phyloP scores from a whole-genome alignment of 2,113 vertebrate genomes.

The Macroglossus sobrinus region DNA sequence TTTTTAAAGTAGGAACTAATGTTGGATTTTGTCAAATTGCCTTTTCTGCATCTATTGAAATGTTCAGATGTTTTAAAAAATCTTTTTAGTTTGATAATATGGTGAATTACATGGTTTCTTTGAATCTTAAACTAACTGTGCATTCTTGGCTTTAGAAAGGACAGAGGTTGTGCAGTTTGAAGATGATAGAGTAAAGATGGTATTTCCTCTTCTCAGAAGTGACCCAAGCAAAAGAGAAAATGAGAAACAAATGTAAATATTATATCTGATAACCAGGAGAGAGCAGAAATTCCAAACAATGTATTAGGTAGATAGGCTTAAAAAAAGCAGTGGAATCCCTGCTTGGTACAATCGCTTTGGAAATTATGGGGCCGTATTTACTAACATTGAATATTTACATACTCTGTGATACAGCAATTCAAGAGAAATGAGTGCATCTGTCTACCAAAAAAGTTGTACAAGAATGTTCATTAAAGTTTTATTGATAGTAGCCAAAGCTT shows the following conservation, averaged over 20 bases:
- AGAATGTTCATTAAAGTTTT: not conserved
- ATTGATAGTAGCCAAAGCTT: not conserved
- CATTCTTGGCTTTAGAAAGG: conserved; percentile 24
- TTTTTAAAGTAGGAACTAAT: not conserved
- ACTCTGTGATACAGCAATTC: not conserved
- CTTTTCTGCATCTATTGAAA: not conserved
- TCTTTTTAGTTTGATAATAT: not conserved
- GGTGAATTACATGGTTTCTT: not conserved
- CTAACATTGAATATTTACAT: not conserved
- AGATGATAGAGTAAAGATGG: not conserved
- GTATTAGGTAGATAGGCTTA: not conserved
- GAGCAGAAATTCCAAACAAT: not conserved
- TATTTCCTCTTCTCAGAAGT: conserved; percentile 31
- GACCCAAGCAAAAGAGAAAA: conserved; percentile 14
- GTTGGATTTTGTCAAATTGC: not conserved
- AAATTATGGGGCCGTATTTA: not conserved
- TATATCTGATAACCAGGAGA: not conserved
- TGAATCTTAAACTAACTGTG: not conserved
- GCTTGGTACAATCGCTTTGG: not conserved
- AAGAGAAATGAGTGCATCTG: not conserved
- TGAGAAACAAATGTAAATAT: conserved; percentile 32
- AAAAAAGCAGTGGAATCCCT: not conserved
- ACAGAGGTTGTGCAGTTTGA: not conserved
- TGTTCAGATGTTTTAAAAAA: not conserved
- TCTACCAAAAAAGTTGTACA: not conserved